Percentiles rank a stretch among this genome's conserved stretches.
These are phyloP conservation scores for Urocyon cinereoargenteus DNA, from an alignment of 2,797 vertebrate genomes.

Conservation along the genomic window DNA sequence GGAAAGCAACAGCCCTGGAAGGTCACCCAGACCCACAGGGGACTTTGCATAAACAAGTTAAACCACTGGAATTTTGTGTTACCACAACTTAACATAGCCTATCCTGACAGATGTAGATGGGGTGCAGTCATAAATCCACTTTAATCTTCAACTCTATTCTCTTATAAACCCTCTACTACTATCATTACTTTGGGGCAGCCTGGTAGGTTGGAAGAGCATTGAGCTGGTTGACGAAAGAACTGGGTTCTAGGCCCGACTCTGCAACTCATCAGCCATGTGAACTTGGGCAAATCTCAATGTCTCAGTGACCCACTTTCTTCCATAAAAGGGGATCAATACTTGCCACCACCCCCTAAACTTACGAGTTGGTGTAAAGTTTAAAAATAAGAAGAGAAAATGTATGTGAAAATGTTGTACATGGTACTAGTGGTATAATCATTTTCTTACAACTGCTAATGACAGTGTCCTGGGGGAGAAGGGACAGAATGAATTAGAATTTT, in stretches of 20 bases:
- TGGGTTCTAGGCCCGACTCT: background rate
- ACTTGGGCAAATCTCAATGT: background rate
- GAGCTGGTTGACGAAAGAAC: background rate
- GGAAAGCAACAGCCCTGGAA: background rate
- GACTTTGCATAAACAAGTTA: background rate
- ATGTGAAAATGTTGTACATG: background rate
- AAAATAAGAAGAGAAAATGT: background rate
- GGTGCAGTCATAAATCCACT: background rate
- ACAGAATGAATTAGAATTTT: constrained; percentile 57
- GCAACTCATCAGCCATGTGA: background rate
- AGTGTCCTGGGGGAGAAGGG: background rate
- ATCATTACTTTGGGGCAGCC: background rate
- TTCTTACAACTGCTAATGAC: background rate
- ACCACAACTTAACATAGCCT: background rate
- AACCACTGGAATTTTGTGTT: background rate
- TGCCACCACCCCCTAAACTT: background rate
- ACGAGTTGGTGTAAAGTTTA: background rate
- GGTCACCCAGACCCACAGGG: background rate
- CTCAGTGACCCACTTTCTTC: background rate
- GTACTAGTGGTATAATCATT: background rate
- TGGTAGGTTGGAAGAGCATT: background rate
- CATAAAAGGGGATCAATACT: background rate
- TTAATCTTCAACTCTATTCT: background rate
- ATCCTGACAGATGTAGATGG: background rate
- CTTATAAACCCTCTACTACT: background rate